Evolutionary conservation across 2,888 invertebrate genomes (phyloP).

Genomic region (Drosophila parthenogenetica): DNA sequence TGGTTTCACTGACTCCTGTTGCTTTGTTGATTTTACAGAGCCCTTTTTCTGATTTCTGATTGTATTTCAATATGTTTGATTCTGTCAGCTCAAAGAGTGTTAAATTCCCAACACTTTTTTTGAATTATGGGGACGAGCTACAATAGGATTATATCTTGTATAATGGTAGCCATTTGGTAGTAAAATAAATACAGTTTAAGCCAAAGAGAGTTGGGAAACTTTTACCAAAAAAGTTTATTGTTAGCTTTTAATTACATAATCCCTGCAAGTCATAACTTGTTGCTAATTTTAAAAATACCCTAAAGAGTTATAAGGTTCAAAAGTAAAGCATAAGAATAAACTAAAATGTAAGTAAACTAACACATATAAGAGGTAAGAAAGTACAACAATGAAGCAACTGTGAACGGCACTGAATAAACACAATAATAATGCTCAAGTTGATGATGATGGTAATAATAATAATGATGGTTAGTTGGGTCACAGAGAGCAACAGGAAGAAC

Average conservation of each 20-base stretch:
- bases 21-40: constrained; percentile 11
- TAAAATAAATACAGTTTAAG: too few species aligned
- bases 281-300: constrained; percentile 41
- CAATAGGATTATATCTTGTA: neutral
- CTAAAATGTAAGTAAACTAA: constrained; percentile 32
- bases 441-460: constrained; percentile 4
- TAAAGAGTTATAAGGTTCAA: constrained; percentile 17
- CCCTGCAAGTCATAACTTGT: constrained; percentile 25
- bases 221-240: too few species aligned
- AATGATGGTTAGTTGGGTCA: constrained; percentile 20
- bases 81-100: constrained; percentile 32
- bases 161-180: neutral
- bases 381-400: constrained; percentile 39
- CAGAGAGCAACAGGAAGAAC: constrained; percentile 32
- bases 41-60: constrained; percentile 29
- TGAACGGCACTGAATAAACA: constrained; percentile 15
- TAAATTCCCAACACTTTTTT: constrained; percentile 25
- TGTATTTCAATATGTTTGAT: constrained; percentile 57
- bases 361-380: constrained; percentile 26
- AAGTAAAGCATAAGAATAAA: constrained; percentile 29
- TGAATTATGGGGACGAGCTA: neutral
- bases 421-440: constrained; percentile 11
- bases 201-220: too few species aligned
- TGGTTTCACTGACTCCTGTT: constrained; percentile 11
- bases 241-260: constrained; percentile 9